Evolutionary conservation across 2,888 invertebrate species (phyloP).

Genomic region (Diploptera punctata): DNA sequence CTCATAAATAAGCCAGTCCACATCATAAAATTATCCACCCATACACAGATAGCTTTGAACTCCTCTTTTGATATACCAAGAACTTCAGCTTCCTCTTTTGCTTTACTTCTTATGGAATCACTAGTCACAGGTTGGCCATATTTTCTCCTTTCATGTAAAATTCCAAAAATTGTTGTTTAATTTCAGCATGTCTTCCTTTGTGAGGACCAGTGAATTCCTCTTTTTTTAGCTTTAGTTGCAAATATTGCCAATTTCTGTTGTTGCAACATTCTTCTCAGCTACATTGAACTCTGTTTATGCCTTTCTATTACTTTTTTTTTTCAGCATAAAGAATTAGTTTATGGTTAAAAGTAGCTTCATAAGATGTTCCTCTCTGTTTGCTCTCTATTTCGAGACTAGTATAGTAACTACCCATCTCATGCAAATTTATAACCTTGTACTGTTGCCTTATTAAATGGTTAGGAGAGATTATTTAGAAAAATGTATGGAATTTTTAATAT

Average conservation of each 20-base stretch:
- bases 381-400: too few relatives aligned
- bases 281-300: not conserved
- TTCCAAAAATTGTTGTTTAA: conserved; percentile 1
- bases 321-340: too few relatives aligned
- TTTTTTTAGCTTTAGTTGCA: not conserved
- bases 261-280: conserved; percentile 1
- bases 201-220: conserved; percentile 4
- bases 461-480: too few relatives aligned
- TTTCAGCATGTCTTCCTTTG: not conserved
- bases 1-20: not conserved
- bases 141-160: not conserved
- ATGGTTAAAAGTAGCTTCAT: too few relatives aligned
- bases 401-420: too few relatives aligned
- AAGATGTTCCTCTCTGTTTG: too few relatives aligned
- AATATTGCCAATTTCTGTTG: too few relatives aligned
- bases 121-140: not conserved
- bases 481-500: too few relatives aligned
- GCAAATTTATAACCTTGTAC: too few relatives aligned
- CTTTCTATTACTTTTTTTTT: conserved; percentile 12
- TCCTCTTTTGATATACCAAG: conserved; percentile 1
- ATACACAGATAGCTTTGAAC: not conserved
- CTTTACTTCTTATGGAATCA: conserved; percentile 1
- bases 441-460: too few relatives aligned
- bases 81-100: conserved; percentile 1
- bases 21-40: conserved; percentile 9